Conservation (phyloP, 2,888 invertebrate genomes). For the Cephus pygmeus region DNA sequence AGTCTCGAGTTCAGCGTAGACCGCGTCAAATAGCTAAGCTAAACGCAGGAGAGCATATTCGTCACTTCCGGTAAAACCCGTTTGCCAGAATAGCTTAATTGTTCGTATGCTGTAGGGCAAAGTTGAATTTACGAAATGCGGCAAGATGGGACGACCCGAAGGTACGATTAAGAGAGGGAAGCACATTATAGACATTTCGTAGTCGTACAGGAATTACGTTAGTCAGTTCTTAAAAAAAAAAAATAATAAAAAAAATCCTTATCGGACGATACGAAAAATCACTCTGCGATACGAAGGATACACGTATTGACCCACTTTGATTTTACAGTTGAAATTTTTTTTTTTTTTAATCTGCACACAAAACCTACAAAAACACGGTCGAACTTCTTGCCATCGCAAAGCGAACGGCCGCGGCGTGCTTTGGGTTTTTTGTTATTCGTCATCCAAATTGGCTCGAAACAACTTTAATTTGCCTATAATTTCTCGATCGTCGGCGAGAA, state of each 20-base stretch:
- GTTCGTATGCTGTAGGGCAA: not conserved
- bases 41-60: not conserved
- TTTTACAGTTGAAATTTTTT: not conserved
- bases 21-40: not conserved
- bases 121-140: not conserved
- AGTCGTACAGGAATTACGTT: not conserved
- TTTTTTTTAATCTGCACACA: not conserved
- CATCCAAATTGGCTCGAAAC: not conserved
- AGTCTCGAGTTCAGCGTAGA: not conserved
- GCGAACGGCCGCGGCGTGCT: not conserved
- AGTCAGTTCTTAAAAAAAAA: no score
- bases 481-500: not conserved
- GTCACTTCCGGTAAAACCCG: slow-evolving; percentile 3
- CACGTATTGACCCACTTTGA: not conserved
- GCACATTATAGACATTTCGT: not conserved
- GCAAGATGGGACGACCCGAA: not conserved
- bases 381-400: not conserved
- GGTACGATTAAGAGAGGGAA: no score
- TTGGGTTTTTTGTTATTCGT: not conserved
- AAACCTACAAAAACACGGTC: not conserved
- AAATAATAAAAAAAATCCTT: not conserved
- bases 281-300: not conserved
- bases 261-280: not conserved
- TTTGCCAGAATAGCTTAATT: not conserved
- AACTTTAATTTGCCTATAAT: not conserved